Evolutionary conservation across 2,113 vertebrate species (phyloP).

Genomic region (Engystomops pustulosus): DNA sequence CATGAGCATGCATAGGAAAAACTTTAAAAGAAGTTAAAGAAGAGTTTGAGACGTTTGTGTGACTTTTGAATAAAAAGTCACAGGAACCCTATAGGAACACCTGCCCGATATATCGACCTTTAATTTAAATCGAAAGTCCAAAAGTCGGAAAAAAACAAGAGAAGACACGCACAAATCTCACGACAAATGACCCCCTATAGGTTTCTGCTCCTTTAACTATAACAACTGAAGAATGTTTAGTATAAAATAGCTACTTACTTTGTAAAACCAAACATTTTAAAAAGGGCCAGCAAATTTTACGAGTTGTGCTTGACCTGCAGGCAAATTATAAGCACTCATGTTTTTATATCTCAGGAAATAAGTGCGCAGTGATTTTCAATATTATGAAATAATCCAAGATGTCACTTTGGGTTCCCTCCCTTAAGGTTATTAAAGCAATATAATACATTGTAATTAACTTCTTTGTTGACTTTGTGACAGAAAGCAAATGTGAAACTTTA

Average conservation of each 20-base stretch:
- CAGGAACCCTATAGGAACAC: too few relatives aligned
- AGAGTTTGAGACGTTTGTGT: too few relatives aligned
- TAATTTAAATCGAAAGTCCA: too few relatives aligned
- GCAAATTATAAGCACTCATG: background rate
- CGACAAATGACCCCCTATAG: too few relatives aligned
- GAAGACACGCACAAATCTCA: too few relatives aligned
- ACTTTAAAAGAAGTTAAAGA: too few relatives aligned
- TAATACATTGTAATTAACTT: slow-evolving; percentile 41
- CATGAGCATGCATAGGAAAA: too few relatives aligned
- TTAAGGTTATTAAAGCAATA: slow-evolving; percentile 27
- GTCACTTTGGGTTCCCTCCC: slow-evolving; percentile 26
- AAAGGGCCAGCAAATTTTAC: background rate
- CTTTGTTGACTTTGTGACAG: slow-evolving; percentile 38
- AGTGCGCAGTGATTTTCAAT: background rate
- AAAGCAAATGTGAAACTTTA: slow-evolving; percentile 44
- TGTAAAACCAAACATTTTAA: background rate
- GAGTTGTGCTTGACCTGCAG: background rate
- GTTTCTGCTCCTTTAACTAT: background rate
- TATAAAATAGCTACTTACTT: background rate
- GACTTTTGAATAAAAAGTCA: too few relatives aligned
- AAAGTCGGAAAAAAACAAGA: too few relatives aligned
- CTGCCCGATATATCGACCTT: too few relatives aligned
- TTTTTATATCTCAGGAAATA: slow-evolving; percentile 37
- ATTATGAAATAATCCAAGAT: slow-evolving; percentile 27
- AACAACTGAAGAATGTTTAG: background rate